Conservation (phyloP, 2,113 vertebrate species). For the Poecilia latipinna region DNA sequence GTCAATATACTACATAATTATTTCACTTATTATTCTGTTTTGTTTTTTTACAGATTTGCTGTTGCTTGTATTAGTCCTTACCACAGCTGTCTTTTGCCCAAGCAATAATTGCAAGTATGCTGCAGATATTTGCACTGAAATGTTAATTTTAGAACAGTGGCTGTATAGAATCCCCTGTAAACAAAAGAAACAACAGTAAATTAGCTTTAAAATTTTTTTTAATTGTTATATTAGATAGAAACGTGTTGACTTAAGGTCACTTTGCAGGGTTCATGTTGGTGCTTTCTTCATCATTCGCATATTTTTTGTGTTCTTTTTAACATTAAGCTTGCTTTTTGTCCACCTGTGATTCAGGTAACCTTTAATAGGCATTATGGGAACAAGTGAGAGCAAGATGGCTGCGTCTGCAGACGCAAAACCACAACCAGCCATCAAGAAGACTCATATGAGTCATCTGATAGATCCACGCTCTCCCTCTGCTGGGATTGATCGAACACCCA, state of each 20-base stretch:
- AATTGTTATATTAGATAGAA: background rate
- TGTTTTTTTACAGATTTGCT: background rate
- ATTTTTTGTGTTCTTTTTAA: background rate
- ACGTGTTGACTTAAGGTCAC: background rate
- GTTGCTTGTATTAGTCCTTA: background rate
- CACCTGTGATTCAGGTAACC: background rate
- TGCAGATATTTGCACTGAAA: too few species aligned
- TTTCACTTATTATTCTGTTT: too few species aligned
- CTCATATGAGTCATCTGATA: constrained; percentile 69
- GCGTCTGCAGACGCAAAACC: constrained; percentile 70
- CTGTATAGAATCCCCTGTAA: background rate
- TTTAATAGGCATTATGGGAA: constrained; percentile 81
- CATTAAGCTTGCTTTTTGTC: background rate
- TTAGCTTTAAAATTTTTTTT: too few species aligned
- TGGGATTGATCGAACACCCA: constrained; percentile 85
- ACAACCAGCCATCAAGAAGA: constrained; percentile 65
- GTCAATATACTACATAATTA: too few species aligned
- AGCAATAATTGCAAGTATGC: too few species aligned
- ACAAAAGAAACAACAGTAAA: too few species aligned
- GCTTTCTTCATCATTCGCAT: background rate
- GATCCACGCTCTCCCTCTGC: constrained; percentile 90
- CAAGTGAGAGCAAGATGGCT: constrained; percentile 80
- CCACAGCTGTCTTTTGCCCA: too few species aligned
- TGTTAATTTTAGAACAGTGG: background rate
- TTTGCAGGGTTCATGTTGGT: too few species aligned